Base-by-base conservation (phyloP, 2,797 vertebrate genomes). In the Mallotus villosus region DNA sequence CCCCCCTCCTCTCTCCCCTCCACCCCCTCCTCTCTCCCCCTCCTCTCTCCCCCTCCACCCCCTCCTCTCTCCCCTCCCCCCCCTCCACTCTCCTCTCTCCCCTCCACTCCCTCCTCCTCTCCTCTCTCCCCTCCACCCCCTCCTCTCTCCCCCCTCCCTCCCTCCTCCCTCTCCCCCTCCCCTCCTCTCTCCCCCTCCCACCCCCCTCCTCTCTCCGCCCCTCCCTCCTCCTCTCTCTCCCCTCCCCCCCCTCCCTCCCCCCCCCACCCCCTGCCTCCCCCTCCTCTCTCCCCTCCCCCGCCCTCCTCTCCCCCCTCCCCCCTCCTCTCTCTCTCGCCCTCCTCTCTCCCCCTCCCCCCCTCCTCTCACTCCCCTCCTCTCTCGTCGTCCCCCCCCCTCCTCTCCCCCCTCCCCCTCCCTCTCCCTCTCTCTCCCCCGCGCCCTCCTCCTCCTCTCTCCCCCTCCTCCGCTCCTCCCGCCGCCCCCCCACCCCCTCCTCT, bases 81-180 rank as follows among this genome's bases (percentile, higher is more conserved):
- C 27, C 37, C 11, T n/a, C 3, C 77, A 59, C 32, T 55, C 76
- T 86, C 74, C 27, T n/a, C n/a, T n/a, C n/a, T n/a, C n/a, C 61
- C 64, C 60, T 62, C n/a, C 67, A 57, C 65, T 27, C 51, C 65
- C 63, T 24, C n/a, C n/a, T n/a, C n/a, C n/a, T n/a, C n/a, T n/a
- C 24, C 21, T 19, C 37, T 70, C 58, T 27, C n/a, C n/a, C n/a
- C n/a, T n/a, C n/a, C n/a, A n/a, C n/a, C n/a, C n/a, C n/a, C n/a
- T n/a, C n/a, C n/a, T n/a, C n/a, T n/a, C 25, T 27, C 25, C 27
- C 27, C 51, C 49, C 49, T 2, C 41, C 3, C 41, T 58, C 27
- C 37, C 11, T n/a, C 3, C 77, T 61, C 32, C n/a, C n/a, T 55
- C 76, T 86, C 74, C 27, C 61, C 64, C 60, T 62, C n/a, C 67